phyloP scores from a whole-genome alignment of 2,113 vertebrate species.

The Ochotona princeps region DNA sequence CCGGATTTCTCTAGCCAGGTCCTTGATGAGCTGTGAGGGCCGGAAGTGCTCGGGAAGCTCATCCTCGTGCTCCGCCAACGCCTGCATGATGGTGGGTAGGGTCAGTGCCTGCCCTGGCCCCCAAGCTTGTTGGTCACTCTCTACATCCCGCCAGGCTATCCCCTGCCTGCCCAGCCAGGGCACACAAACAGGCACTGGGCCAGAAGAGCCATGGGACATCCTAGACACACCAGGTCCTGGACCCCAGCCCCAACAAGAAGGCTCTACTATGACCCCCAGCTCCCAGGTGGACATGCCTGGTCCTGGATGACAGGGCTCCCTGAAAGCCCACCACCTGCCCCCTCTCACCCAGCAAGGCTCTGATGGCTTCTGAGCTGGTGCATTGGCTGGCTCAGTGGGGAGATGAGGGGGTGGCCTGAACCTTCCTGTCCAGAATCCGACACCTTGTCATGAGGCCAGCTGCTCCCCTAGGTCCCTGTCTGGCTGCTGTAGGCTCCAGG shows the following conservation, averaged over 20 bases:
- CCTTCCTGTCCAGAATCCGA: background rate
- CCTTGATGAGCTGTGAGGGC: conserved; percentile 98
- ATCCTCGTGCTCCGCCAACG: conserved; percentile 97
- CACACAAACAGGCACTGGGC: too few species aligned
- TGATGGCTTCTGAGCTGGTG: background rate
- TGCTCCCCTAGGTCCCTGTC: background rate
- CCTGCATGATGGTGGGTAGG: conserved; percentile 84
- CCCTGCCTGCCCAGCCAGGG: background rate
- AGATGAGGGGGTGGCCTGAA: too few species aligned
- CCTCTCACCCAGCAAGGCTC: too few species aligned
- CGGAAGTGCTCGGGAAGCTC: conserved; percentile 99
- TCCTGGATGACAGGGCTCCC: background rate
- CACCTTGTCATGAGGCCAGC: background rate
- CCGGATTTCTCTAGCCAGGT: conserved; percentile 99
- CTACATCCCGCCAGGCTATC: background rate
- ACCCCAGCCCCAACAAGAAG: accelerated
- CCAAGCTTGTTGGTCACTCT: too few species aligned
- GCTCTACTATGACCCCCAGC: background rate
- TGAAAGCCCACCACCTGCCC: background rate
- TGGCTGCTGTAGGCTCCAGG: background rate
- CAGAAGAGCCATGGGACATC: accelerated
- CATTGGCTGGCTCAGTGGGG: background rate
- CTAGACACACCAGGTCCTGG: background rate
- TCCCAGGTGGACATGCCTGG: background rate
- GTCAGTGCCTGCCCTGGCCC: background rate